A percentile compares a stretch with the other conserved stretches of the same genome.
phyloP scores from a whole-genome alignment of 2,113 vertebrate species.

The Erythrocebus patas region DNA sequence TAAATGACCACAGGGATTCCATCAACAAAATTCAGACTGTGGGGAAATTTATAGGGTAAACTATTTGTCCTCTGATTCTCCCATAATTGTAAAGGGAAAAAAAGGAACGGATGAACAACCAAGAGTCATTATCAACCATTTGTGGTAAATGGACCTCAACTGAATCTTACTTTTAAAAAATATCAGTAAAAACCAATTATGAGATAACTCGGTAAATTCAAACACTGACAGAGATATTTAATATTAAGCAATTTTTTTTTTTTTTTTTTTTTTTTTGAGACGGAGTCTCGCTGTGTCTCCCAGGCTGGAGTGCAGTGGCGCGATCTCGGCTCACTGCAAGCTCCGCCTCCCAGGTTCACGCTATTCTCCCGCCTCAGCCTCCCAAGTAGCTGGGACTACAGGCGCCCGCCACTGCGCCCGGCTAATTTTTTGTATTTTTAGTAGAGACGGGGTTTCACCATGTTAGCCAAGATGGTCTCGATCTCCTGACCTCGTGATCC shows the following conservation, averaged over 20 bases:
- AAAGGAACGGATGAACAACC: background rate
- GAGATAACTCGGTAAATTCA: background rate
- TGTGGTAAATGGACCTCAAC: background rate
- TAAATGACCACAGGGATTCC: background rate
- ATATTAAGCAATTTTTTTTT: background rate
- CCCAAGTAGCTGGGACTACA: no score
- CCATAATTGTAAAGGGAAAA: background rate
- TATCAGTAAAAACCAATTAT: background rate
- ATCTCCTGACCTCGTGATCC: no score
- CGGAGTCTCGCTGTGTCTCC: no score
- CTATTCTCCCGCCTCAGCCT: no score
- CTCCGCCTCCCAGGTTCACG: no score
- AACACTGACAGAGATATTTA: background rate
- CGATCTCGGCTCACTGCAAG: no score
- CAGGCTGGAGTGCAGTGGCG: no score
- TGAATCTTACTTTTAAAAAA: slow-evolving; percentile 15
- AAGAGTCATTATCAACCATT: background rate
- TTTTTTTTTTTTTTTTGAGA: no score
- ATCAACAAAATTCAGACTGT: slow-evolving; percentile 15
- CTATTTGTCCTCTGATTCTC: background rate
- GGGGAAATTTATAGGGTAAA: background rate
- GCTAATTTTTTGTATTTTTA: no score
- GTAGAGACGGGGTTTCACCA: no score
- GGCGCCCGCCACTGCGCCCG: no score
- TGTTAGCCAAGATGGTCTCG: no score